Base-by-base conservation (phyloP, 2,888 invertebrate species). In the Clepsis dumicolana region DNA sequence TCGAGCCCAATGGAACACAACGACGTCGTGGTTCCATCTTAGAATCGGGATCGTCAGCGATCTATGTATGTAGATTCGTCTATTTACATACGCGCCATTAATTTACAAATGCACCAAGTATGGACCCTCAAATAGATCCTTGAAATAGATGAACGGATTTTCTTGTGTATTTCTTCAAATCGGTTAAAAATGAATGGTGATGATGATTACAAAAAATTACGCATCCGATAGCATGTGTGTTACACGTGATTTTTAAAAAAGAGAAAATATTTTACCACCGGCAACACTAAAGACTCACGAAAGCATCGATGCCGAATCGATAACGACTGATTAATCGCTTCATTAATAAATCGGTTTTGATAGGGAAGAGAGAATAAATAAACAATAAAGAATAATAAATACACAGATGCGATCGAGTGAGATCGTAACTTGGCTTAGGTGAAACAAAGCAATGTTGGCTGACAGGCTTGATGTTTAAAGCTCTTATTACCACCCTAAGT, bases 331-430 rank as follows among this genome's bases (percentile, higher is more conserved):
- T 87, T 87, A 90, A 92, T 90, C 85, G 87, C 89, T 90, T 91
- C 88, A 90, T 91, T 91, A 90, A 86, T 88, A 89, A 89, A 90
- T 91, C 88, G 87, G 56, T 84, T 86, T 77, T 85, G 85, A 87
- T 88, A 86, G 86, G 88, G 87, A 86, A 87, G 77, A 82, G 83
- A 82, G 82, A 78, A 78, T 81, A 76, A 83, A 81, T 84, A 79
- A 80, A 80, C 77, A 78, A 80, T 79, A 78, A 80, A 79, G 76
- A 77, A 82, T 84, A 85, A 87, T 86, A 88, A 86, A 86, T 80
- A 80, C 75, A 70, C 80, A 82, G 84, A 85, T 82, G 78, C 82
- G 85, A 88, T 88, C 80, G 80, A 82, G 82, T 82, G 89, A 88
- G 83, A 86, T 88, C 84, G 84, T 85, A 86, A 86, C 85, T 73